These are phyloP conservation scores for Conchocele bisecta DNA, from an alignment of 2,888 invertebrate genomes.

Conservation along the genomic window DNA sequence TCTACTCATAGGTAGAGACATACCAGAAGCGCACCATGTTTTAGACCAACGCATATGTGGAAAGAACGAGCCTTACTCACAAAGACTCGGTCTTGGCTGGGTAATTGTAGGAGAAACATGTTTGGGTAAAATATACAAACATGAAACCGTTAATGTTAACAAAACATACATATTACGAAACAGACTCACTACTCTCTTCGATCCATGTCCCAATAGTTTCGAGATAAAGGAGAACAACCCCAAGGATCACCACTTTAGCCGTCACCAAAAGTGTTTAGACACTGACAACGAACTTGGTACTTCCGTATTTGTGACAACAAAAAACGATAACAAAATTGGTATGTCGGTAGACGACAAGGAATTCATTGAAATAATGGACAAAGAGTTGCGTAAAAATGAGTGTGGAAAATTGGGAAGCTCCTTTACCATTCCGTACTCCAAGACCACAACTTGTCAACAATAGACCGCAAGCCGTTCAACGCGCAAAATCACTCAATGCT, in stretches of 20 bases:
- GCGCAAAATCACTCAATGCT: conserved; percentile 16
- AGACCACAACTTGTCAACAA: conserved; percentile 36
- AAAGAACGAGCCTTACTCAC: conserved; percentile 4
- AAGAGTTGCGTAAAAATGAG: conserved; percentile 1
- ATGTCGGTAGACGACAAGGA: conserved; percentile 25
- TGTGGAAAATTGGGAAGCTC: conserved; percentile 29
- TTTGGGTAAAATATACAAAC: conserved; percentile 17
- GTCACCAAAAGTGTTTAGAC: neutral
- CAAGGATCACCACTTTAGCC: neutral
- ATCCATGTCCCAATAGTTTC: conserved; percentile 14
- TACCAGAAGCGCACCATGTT: conserved; percentile 22
- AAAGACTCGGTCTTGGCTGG: conserved; percentile 14
- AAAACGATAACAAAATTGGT: conserved; percentile 7
- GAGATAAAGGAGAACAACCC: neutral
- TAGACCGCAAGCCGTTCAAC: conserved; percentile 16
- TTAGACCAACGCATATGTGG: conserved; percentile 7
- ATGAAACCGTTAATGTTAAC: conserved; percentile 1
- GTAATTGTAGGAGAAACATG: conserved; percentile 25
- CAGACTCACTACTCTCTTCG: neutral
- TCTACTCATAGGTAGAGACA: conserved; percentile 6
- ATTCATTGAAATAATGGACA: conserved; percentile 17
- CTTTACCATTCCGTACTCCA: conserved; percentile 26
- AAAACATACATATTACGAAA: conserved; percentile 6
- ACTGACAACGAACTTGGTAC: neutral
- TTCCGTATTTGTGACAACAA: conserved; percentile 8